Base-by-base conservation (phyloP, 2,113 vertebrate genomes). In the Gymnorhina tibicen region DNA sequence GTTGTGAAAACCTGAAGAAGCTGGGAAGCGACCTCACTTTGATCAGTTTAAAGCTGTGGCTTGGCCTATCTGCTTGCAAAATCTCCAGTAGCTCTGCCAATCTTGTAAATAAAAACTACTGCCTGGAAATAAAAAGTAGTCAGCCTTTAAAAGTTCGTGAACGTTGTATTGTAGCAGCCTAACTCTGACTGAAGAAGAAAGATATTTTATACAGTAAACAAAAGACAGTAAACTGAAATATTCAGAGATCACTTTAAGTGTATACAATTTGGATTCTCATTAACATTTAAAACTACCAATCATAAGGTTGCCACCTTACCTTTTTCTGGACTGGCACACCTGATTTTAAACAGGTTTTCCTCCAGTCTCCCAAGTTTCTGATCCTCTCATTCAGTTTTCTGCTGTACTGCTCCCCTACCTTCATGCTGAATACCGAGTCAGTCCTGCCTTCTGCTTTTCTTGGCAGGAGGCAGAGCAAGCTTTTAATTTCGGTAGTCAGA, bases 261-360 rank as follows among this genome's bases (percentile, higher is more conserved):
- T 78, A 95, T 82, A 96, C 66, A 95, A 91, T 96, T 95, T 96
- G 93, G 89, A 87, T 96, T 98, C 94, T 97, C 95, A 92, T 93
- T 49, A 86, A 98, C 93, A 94, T 93, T 97, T 96, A 97, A 97
- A 98, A 97, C 97, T 97, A 97, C 92, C 93, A 97, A 97, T 97
- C 97, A 98, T 97, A 98, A 98, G 98, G 96, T 95, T 98, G 97
- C 98, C 98, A 98, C 94, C 96, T 98, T 97, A 97, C 96, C 91
- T 97, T 96, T 95, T 60, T 75, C 89, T 95, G 85, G 93, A 96
- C 88, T 92, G 84, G 95, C 52, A 83, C 26, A 96, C 90, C 94
- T 97, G 91, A 77, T 89, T 97, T 87, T 86, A 91, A 64, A 89
- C 91, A 96, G 82, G 77, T 74, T 94, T 94, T 82, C 85, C 66